Conservation (phyloP, 2,888 invertebrate genomes). For the Heterodera filipjevi region DNA sequence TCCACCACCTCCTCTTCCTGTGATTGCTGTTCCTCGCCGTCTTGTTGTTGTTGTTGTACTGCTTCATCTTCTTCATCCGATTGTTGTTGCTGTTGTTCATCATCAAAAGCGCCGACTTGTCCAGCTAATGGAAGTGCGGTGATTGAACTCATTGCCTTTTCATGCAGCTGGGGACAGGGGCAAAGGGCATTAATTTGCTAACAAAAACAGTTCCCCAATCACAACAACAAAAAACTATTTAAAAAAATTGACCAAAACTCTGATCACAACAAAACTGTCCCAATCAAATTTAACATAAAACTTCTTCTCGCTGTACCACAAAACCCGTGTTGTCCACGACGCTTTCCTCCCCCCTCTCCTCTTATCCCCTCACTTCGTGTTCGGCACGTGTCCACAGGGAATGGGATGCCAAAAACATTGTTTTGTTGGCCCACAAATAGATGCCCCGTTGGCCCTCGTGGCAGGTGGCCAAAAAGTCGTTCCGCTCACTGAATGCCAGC, state of each 20-base stretch:
- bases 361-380: conserved; percentile 21
- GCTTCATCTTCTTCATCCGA: not conserved
- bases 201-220: too few species aligned
- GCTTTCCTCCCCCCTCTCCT: too few species aligned
- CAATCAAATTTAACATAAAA: too few species aligned
- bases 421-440: conserved; percentile 89
- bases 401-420: conserved; percentile 71
- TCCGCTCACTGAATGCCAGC: conserved; percentile 85
- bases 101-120: not conserved
- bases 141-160: not conserved
- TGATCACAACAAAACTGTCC: too few species aligned
- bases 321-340: too few species aligned
- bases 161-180: too few species aligned
- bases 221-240: too few species aligned
- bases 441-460: conserved; percentile 87
- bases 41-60: conserved; percentile 5
- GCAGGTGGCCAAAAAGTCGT: conserved; percentile 84
- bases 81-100: not conserved
- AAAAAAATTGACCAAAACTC: too few species aligned
- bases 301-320: too few species aligned
- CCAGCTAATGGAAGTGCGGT: not conserved
- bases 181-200: too few species aligned
- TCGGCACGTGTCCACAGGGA: not conserved
- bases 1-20: not conserved
- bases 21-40: not conserved